These are phyloP conservation scores for Lucinisca nassula DNA, from an alignment of 2,888 invertebrate species.

Conservation along the genomic window DNA sequence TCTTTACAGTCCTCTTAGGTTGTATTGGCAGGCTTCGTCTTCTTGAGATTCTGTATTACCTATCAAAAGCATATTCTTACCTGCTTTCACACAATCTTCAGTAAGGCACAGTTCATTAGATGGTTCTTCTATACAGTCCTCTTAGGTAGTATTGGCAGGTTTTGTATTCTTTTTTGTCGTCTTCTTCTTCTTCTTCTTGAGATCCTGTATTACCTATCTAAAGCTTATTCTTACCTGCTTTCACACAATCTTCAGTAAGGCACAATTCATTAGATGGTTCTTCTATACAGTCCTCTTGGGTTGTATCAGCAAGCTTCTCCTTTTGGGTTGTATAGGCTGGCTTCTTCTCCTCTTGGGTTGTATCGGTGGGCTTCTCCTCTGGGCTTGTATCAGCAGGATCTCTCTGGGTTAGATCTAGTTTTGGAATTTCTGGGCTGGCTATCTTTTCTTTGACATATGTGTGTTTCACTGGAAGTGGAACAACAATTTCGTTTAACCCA, in stretches of 20 bases:
- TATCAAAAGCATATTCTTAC: too few relatives aligned
- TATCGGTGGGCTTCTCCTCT: too few relatives aligned
- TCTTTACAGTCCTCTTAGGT: not conserved
- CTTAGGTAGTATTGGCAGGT: not conserved
- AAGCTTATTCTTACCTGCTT: constrained; percentile 71
- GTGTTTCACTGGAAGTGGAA: not conserved
- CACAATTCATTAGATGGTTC: constrained; percentile 54
- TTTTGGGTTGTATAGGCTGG: too few relatives aligned
- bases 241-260: constrained; percentile 76
- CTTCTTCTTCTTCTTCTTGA: not conserved
- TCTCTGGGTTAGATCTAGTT: not conserved
- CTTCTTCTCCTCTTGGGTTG: too few relatives aligned
- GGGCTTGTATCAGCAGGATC: not conserved
- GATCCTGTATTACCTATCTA: too few relatives aligned
- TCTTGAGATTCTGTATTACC: not conserved
- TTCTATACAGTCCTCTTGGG: not conserved
- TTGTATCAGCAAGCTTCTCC: too few relatives aligned
- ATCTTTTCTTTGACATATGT: not conserved
- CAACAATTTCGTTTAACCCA: not conserved
- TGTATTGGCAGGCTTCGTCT: not conserved
- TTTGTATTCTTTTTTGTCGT: too few relatives aligned
- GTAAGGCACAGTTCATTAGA: constrained; percentile 72
- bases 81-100: constrained; percentile 76
- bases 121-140: not conserved
- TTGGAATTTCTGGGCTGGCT: not conserved